These are phyloP conservation scores for Lates calcarifer DNA, from an alignment of 2,113 vertebrate genomes.

Conservation along the genomic window DNA sequence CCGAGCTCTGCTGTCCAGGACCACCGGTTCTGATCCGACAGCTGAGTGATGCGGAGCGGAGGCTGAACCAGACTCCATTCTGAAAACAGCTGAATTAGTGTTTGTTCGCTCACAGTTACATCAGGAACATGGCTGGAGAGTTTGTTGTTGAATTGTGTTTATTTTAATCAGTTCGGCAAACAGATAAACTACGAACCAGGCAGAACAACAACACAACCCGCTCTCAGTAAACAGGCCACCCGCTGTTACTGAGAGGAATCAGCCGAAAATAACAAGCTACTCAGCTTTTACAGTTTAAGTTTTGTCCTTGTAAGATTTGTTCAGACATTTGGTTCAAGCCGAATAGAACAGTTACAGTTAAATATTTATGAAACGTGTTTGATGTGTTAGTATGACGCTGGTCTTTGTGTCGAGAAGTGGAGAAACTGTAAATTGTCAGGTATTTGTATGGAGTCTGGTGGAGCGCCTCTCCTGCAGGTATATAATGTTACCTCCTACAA, in stretches of 20 bases:
- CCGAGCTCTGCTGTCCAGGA: neutral
- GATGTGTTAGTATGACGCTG: neutral
- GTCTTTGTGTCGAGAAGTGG: neutral
- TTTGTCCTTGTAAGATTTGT: neutral
- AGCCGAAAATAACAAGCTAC: too few species aligned
- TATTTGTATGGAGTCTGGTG: neutral
- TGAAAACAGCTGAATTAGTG: neutral
- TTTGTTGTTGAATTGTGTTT: accelerated
- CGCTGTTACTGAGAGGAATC: too few species aligned
- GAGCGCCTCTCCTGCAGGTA: too few species aligned
- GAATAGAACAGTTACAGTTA: neutral
- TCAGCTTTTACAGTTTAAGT: neutral
- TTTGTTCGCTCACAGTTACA: too few species aligned
- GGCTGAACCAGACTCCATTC: neutral
- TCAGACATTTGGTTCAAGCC: neutral
- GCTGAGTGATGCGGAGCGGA: neutral
- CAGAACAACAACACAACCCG: too few species aligned
- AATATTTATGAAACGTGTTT: neutral
- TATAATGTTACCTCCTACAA: too few species aligned
- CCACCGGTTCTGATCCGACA: neutral
- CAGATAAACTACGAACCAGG: neutral
- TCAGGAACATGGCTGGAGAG: neutral
- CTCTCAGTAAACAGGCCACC: too few species aligned
- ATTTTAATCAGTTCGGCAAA: too few species aligned
- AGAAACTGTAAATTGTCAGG: neutral